A percentile compares a stretch with the other conserved stretches of the same genome.
These are phyloP conservation scores for Clanis bilineata DNA, from an alignment of 2,888 invertebrate genomes.

Conservation along the genomic window DNA sequence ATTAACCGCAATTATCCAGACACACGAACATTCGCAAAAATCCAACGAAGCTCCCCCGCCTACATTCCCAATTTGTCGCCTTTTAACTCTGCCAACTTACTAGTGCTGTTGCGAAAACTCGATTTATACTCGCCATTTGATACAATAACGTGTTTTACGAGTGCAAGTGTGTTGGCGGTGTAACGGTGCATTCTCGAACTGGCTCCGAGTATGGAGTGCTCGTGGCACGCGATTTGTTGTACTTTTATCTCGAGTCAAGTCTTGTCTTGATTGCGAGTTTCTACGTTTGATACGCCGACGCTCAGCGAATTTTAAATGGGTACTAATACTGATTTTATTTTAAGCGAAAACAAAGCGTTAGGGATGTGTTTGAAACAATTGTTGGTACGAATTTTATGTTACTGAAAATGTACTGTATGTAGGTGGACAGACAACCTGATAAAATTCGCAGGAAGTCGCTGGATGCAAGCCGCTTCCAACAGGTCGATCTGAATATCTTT, in stretches of 20 bases:
- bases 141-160: background rate
- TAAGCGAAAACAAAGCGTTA: background rate
- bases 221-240: slow-evolving; percentile 72
- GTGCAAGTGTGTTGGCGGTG: background rate
- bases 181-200: slow-evolving; percentile 58
- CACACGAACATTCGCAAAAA: slow-evolving; percentile 28
- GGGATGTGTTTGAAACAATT: background rate
- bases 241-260: slow-evolving; percentile 52
- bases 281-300: slow-evolving; percentile 18
- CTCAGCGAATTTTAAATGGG: slow-evolving; percentile 12
- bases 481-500: too few relatives aligned
- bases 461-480: too few relatives aligned
- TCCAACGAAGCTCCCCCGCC: slow-evolving; percentile 32
- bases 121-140: background rate
- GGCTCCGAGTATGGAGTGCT: slow-evolving; percentile 58
- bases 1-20: slow-evolving; percentile 33
- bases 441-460: too few relatives aligned
- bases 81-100: slow-evolving; percentile 29
- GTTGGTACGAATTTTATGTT: background rate
- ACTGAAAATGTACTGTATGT: too few relatives aligned
- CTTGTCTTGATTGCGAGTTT: slow-evolving; percentile 18
- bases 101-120: slow-evolving; percentile 16
- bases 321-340: background rate
- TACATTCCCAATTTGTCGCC: slow-evolving; percentile 55
- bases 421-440: too few relatives aligned